These are phyloP conservation scores for Thrips palmi DNA, from an alignment of 1,140 invertebrate species.

Conservation along the genomic window DNA sequence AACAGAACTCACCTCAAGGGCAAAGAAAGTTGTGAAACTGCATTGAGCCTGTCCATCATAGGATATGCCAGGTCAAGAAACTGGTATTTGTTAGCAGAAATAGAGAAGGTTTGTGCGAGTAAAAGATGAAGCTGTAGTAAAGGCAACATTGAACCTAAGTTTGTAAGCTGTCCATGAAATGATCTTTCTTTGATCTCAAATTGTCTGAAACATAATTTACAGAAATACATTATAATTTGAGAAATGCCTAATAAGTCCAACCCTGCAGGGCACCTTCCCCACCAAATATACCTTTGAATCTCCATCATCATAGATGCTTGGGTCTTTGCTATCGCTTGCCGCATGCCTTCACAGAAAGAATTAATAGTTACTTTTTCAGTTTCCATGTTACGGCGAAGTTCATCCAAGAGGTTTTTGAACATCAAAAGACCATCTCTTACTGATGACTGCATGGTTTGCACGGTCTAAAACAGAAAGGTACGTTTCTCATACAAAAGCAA, in stretches of 20 bases:
- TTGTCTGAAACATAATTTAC: conserved; percentile 25
- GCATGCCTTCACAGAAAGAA: conserved; percentile 42
- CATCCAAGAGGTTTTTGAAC: conserved; percentile 42
- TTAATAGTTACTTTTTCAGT: conserved; percentile 43
- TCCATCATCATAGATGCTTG: conserved; percentile 40
- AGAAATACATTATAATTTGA: conserved; percentile 2
- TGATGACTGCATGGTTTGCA: conserved; percentile 38
- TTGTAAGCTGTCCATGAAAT: conserved; percentile 36
- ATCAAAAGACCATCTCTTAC: conserved; percentile 41
- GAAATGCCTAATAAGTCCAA: neutral
- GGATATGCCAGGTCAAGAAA: conserved; percentile 47
- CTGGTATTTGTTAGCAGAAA: conserved; percentile 47
- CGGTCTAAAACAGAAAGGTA: conserved; percentile 22
- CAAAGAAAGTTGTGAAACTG: conserved; percentile 44
- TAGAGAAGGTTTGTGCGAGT: conserved; percentile 44
- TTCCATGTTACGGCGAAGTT: conserved; percentile 41
- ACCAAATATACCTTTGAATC: conserved; percentile 36
- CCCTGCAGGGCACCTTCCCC: too few relatives aligned
- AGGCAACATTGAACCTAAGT: conserved; percentile 37
- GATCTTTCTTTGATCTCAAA: conserved; percentile 45
- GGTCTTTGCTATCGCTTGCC: conserved; percentile 43
- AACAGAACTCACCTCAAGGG: conserved; percentile 30
- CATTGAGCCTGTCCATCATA: conserved; percentile 40
- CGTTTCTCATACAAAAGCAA: too few relatives aligned
- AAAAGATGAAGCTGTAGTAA: conserved; percentile 44